phyloP scores from a whole-genome alignment of 2,797 vertebrate species.

The Halcyon smyrnensis region DNA sequence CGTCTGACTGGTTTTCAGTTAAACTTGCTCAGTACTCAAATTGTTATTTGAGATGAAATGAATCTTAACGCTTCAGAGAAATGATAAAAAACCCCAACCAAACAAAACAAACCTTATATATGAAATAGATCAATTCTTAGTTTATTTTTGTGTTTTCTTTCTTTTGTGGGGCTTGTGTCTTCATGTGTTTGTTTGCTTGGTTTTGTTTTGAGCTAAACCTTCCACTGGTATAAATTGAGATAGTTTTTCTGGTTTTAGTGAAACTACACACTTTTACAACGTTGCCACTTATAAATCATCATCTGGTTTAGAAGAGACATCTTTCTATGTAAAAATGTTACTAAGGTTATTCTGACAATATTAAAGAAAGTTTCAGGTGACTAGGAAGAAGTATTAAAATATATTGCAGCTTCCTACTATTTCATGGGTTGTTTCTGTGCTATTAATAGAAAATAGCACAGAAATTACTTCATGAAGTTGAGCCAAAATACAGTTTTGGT shows the following conservation, averaged over 20 bases:
- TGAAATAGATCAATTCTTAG: neutral
- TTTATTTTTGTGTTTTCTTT: neutral
- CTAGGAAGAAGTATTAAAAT: neutral
- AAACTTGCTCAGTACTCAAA: neutral
- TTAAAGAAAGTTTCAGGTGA: neutral
- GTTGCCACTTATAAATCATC: neutral
- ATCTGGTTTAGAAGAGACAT: neutral
- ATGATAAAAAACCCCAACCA: neutral
- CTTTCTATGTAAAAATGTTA: neutral
- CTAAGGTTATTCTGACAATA: neutral
- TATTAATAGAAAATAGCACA: neutral
- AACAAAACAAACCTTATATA: neutral
- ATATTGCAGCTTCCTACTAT: neutral
- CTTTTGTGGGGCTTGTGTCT: accelerated
- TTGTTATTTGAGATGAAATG: neutral
- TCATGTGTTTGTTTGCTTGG: neutral
- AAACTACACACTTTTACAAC: neutral
- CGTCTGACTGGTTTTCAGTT: neutral
- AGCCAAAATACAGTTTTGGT: neutral
- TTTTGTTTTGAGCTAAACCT: neutral
- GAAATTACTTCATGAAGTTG: neutral
- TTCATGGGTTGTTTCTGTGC: neutral
- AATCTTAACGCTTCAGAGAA: neutral
- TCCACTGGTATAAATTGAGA: neutral
- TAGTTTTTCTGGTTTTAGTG: neutral